Percentiles rank a stretch among this genome's conserved stretches.
Conservation (phyloP, 2,888 invertebrate genomes). For the Mechanitis mazaeus region DNA sequence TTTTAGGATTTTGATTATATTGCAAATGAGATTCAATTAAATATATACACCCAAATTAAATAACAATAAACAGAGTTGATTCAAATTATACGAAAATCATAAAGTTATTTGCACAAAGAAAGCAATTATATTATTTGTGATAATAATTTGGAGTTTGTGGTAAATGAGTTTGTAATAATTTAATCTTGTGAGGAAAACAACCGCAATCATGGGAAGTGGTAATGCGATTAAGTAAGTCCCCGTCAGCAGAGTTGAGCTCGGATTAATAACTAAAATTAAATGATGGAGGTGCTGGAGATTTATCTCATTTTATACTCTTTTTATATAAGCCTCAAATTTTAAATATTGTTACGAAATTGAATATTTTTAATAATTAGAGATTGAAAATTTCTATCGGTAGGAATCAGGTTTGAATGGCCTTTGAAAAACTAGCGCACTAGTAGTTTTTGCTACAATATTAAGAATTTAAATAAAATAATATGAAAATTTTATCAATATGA, state of each 20-base stretch:
- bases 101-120: slow-evolving; percentile 11
- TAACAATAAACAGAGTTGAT: background rate
- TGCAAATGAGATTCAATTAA: too few species aligned
- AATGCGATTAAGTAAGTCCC: slow-evolving; percentile 32
- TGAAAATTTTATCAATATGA: too few species aligned
- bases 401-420: too few species aligned
- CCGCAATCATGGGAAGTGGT: slow-evolving; percentile 30
- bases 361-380: too few species aligned
- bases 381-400: too few species aligned
- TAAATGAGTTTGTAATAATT: slow-evolving; percentile 31
- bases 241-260: slow-evolving; percentile 30
- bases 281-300: slow-evolving; percentile 7
- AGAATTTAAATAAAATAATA: too few species aligned
- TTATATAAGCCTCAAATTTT: background rate
- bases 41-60: too few species aligned
- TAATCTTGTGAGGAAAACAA: slow-evolving; percentile 33
- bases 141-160: slow-evolving; percentile 25
- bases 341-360: too few species aligned
- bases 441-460: too few species aligned
- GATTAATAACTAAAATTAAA: slow-evolving; percentile 26
- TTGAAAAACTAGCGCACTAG: too few species aligned
- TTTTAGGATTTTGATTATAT: too few species aligned
- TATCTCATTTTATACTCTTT: background rate
- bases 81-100: background rate
- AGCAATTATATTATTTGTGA: slow-evolving; percentile 27